Evolutionary conservation across 2,113 vertebrate genomes (phyloP), one percentile per base, ranked within the genome.

Genomic region (Bubo bubo): DNA sequence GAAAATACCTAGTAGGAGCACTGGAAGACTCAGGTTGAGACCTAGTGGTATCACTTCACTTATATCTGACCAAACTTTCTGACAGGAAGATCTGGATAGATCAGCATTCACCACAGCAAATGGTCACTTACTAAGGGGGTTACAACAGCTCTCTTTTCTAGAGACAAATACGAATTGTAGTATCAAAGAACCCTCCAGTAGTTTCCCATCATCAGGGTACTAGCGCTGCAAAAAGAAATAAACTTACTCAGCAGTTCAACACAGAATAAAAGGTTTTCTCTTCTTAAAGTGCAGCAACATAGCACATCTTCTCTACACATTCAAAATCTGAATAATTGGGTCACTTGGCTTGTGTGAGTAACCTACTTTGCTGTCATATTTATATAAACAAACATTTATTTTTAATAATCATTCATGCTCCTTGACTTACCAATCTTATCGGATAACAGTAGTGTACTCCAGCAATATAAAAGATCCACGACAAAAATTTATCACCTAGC

Each of bases 331-430:
- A 97, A 90, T 95, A 97, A 96, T 14, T 92, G 80, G 89, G 93
- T 93, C 95, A 95, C 82, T 93, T 95, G 71, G 93, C 73, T 89
- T 72, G 39, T 90, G 52, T 68, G 39, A 84, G 64, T 89, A 97
- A 92, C 93, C 85, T 94, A 84, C 92, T 96, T 89, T 89, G 82
- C 87, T 94, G 89, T 95, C 89, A 88, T 83, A 93, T 91, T 79
- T 83, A 91, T 88, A 86, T 79, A 95, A 97, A 95, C 86, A 97
- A 95, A 91, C 88, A 96, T 96, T 96, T 97, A 95, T 75, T 97
- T 83, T 97, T 95, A 97, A 96, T 95, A 96, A 95, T 91, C 58
- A 90, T 66, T 96, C 76, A 41, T 66, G 32, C 74, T 89, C 66
- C 87, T 96, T 87, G 87, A 92, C 34, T 95, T 95, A 72, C 45